Base-by-base conservation (phyloP, 2,113 vertebrate genomes). In the Garra rufa region DNA sequence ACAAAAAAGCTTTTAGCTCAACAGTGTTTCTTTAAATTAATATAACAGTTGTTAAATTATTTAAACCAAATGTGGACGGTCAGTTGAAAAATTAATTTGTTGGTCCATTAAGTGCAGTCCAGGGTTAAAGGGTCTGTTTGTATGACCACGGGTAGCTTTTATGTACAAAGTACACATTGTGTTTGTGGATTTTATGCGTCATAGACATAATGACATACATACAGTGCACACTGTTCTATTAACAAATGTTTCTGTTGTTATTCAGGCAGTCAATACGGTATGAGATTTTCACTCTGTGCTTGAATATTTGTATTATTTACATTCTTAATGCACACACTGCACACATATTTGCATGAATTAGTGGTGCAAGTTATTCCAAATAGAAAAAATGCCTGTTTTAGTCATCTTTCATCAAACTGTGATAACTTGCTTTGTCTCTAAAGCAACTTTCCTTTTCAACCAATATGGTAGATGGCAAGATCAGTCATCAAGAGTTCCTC, bases 21-120 rank as follows among this genome's bases (percentile, higher is more conserved):
- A 15, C n/a, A 19, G 34, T 26, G n/a, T 73, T 59, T 69, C 57
- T 81, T 46, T 82, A 19, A 43, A 41, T 70, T 17, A 41, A 63
- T 30, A 5, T n/a, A 15, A 77, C 14, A 10, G 11, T 59, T 77
- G 21, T 57, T 78, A 41, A 78, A 78, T 61, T 61, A 78, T 78
- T 78, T 1, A 76, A 43, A 59, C 21, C 34, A 43, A 77, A 59
- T 26, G 34, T 77, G 34, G 11, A 55, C 21, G 34, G 52, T 59
- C 52, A 24, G 21, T 3, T 77, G 19, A 77, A 43, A 59, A 43
- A 59, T 14, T 2, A 4, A 43, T 38, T 41, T 41, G 17, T 13
- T 17, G 10, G 14, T 34, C 17, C 48, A 55, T 57, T 77, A 59
- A 15, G 34, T 41, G 7, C 52, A 55, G 50, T 76, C 73, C 8